Conservation (phyloP, 2,797 vertebrate species). For the Caiman crocodilus region DNA sequence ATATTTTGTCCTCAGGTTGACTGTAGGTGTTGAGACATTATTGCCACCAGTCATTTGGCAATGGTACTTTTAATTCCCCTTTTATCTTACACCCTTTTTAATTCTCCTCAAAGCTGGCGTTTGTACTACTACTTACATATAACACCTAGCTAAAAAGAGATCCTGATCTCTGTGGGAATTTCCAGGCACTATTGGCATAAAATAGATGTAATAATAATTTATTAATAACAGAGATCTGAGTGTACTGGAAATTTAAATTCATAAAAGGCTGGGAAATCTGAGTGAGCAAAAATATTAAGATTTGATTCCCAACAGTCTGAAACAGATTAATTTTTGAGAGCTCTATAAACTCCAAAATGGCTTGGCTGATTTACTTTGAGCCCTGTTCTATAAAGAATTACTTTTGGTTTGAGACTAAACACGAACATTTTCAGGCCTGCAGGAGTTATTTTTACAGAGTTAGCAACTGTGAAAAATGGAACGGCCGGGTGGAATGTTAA, state of each 20-base stretch:
- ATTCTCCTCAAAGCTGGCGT: neutral
- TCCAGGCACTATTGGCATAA: neutral
- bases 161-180: neutral
- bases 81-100: neutral
- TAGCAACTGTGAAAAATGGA: accelerated
- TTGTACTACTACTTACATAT: neutral
- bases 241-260: neutral
- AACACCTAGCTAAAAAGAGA: neutral
- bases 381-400: neutral
- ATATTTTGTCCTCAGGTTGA: neutral
- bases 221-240: accelerated
- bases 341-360: neutral
- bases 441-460: neutral
- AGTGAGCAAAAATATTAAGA: accelerated
- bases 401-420: neutral
- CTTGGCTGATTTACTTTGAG: neutral
- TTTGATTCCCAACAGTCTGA: neutral
- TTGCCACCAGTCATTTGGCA: neutral
- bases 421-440: neutral
- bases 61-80: neutral
- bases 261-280: accelerated
- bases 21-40: neutral
- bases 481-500: neutral
- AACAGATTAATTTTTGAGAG: accelerated
- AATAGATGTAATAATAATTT: no score